phyloP scores from a whole-genome alignment of 2,888 invertebrate species.

The Exephanes ischioxanthus region DNA sequence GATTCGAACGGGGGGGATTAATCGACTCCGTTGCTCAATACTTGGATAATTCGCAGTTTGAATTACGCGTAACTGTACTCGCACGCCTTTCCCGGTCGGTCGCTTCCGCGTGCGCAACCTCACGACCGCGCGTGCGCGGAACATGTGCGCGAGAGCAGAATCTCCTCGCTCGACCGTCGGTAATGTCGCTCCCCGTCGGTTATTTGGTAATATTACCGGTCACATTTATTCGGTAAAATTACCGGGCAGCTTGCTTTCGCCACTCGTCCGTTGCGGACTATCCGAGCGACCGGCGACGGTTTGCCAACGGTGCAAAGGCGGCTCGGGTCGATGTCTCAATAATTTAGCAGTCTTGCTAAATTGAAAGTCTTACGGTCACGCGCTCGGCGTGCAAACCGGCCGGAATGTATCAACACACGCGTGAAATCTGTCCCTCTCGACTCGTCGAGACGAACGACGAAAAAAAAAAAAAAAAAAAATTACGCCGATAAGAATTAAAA shows the following conservation, averaged over 20 bases:
- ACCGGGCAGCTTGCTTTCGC: slow-evolving; percentile 66
- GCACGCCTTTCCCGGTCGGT: slow-evolving; percentile 58
- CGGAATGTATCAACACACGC: slow-evolving; percentile 33
- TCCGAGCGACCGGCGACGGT: slow-evolving; percentile 73
- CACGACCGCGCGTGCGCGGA: slow-evolving; percentile 64
- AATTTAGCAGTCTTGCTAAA: slow-evolving; percentile 79
- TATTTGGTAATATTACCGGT: no score
- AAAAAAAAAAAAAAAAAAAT: not conserved
- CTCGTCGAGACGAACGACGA: not conserved
- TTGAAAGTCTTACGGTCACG: slow-evolving; percentile 76
- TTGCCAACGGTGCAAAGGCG: slow-evolving; percentile 75
- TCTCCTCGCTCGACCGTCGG: not conserved
- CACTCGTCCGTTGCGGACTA: slow-evolving; percentile 64
- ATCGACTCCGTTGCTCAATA: slow-evolving; percentile 24
- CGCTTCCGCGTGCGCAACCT: slow-evolving; percentile 80
- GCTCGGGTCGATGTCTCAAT: slow-evolving; percentile 80
- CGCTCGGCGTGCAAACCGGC: slow-evolving; percentile 50
- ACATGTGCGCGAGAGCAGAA: slow-evolving; percentile 1
- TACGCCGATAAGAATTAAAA: no score
- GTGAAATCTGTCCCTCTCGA: not conserved
- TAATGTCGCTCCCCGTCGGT: no score
- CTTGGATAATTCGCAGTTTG: slow-evolving; percentile 53
- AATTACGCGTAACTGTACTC: slow-evolving; percentile 74
- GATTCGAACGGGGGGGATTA: no score
- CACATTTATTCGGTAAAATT: no score